A percentile compares a stretch with the other conserved stretches of the same genome.
These are phyloP conservation scores for Amphipoea lucens DNA, from an alignment of 2,888 invertebrate species.

Conservation along the genomic window DNA sequence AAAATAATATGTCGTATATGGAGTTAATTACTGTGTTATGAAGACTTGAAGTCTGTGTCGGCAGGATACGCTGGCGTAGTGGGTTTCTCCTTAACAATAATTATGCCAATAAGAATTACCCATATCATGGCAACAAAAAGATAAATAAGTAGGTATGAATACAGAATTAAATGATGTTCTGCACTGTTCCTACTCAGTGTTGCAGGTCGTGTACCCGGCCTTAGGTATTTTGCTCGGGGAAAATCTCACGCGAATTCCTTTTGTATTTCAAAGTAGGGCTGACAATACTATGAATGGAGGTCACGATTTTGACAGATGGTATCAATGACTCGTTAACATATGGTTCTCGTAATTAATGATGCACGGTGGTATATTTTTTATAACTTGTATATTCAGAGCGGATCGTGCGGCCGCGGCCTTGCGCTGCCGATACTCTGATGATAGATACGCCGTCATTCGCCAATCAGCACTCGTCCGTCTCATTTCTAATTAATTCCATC, in stretches of 20 bases:
- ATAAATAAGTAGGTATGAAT: conserved; percentile 22
- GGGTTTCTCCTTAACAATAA: conserved; percentile 6
- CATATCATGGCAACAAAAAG: conserved; percentile 5
- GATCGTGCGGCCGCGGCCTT: conserved; percentile 71
- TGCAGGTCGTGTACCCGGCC: conserved; percentile 30
- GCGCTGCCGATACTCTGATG: conserved; percentile 70
- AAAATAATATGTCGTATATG: conserved; percentile 20
- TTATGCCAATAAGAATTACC: conserved; percentile 21
- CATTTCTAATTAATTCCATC: conserved; percentile 78
- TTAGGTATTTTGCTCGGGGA: conserved; percentile 45
- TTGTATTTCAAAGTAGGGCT: conserved; percentile 53
- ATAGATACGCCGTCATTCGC: conserved; percentile 70
- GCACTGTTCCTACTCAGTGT: conserved; percentile 15
- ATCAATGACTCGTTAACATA: conserved; percentile 66
- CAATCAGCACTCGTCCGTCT: conserved; percentile 71
- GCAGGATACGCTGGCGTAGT: not conserved
- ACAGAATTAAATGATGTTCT: conserved; percentile 1
- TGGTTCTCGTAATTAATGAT: conserved; percentile 70
- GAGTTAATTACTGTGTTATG: conserved; percentile 25
- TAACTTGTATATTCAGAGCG: conserved; percentile 77
- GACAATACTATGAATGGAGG: conserved; percentile 60
- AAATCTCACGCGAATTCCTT: conserved; percentile 60
- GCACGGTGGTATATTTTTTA: conserved; percentile 61
- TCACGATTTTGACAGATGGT: conserved; percentile 69
- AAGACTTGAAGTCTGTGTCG: conserved; percentile 40